Evolutionary conservation across 2,888 invertebrate genomes (phyloP), one percentile per base, ranked within the genome.

Genomic region (Neoaliturus tenellus): DNA sequence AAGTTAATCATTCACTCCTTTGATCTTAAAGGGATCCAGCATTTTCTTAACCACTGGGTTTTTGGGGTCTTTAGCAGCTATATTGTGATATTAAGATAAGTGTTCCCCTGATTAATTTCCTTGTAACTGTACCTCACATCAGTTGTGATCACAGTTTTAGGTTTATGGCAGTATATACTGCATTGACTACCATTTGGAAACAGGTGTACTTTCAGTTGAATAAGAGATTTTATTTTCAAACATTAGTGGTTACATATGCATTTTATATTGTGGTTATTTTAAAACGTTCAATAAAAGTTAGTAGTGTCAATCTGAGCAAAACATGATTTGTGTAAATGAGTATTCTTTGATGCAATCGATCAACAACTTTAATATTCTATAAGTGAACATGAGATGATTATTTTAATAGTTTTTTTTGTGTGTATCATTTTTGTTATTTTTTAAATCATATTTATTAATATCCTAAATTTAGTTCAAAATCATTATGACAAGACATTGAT

Each of bases 41-140:
- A n/a, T n/a, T n/a, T n/a, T n/a, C n/a, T n/a, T n/a, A n/a, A n/a
- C n/a, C 44, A 35, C 44, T 44, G 6, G 12, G 44, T 44, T 14
- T 20, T 14, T 20, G 51, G 51, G 51, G 51, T 23, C 51, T 51
- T 3, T 23, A 23, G 51, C 23, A 23, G 28, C 31, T 28, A 14
- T 28, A 28, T 62, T 62, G 62, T 62, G 62, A 62, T 62, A 62
- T 62, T 62, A 62, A 62, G 31, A 62, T 62, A 62, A 62, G 62
- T 62, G 31, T 3, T 28, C 31, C 25, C n/a, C 31, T 28, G 25
- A 62, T 31, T 28, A 5, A 17, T 51, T 51, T 51, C 14, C 51
- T 51, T 51, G 51, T 51, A 23, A 23, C 23, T 51, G 1, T 20
- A 10, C 48, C 8, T 48, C 17, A 4, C 2, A 23, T 12, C 23